Evolutionary conservation across 2,888 invertebrate species (phyloP).

Genomic region (Marronus borbonicus): DNA sequence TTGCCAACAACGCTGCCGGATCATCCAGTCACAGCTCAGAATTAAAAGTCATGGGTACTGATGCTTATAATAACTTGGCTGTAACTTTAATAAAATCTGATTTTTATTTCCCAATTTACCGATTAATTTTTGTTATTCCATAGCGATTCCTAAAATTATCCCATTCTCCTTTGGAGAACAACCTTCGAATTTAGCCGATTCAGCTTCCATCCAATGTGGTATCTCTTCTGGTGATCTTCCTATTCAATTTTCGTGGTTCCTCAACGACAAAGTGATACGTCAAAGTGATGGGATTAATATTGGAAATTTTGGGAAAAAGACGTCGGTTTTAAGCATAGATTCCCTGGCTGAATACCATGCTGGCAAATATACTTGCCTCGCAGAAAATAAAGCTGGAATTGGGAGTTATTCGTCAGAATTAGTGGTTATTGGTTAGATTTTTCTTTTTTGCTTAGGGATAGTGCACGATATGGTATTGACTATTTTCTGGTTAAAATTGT

Average conservation of each 20-base stretch:
- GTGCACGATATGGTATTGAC: no score
- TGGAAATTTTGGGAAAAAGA: conserved; percentile 77
- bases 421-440: conserved; percentile 72
- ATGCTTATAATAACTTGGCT: conserved; percentile 45
- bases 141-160: conserved; percentile 84
- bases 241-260: conserved; percentile 82
- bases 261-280: conserved; percentile 75
- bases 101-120: conserved; percentile 29
- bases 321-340: conserved; percentile 77
- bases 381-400: conserved; percentile 72
- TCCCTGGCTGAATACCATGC: conserved; percentile 72
- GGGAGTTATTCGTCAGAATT: conserved; percentile 72
- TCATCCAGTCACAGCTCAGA: conserved; percentile 70
- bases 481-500: no score
- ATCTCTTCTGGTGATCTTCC: conserved; percentile 85
- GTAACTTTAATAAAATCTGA: not conserved
- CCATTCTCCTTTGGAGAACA: conserved; percentile 83
- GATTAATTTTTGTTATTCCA: conserved; percentile 45
- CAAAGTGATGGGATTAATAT: conserved; percentile 71
- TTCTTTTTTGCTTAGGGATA: not conserved
- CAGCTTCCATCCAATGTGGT: conserved; percentile 73
- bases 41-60: conserved; percentile 74
- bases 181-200: conserved; percentile 73
- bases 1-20: conserved; percentile 73
- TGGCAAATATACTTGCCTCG: conserved; percentile 75